Evolutionary conservation across 1,140 invertebrate genomes (phyloP), one percentile per base, ranked within the genome.

Genomic region (Zeugodacus cucurbitae): DNA sequence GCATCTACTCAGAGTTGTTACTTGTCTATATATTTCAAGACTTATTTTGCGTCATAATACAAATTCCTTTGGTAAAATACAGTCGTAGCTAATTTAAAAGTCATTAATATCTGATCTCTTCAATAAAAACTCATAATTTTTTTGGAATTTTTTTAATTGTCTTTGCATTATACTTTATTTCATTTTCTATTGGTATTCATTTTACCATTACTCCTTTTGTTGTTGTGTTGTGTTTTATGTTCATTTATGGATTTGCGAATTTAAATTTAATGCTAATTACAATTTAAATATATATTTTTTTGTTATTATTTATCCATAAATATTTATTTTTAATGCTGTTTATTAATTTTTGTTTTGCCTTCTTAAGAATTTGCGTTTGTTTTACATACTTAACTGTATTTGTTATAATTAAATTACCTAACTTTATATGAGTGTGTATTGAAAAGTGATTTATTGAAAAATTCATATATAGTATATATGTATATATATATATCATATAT

Each of bases 391-490:
- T 82, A 70, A 70, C 64, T 29, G 32, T 70, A 17, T 70, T 26
- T 70, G 2, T 70, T 70, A 22, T 10, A n/a, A 29, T 82, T 26
- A 82, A 48, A 48, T 82, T 82, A 48, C 41, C 34, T 82, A 41
- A 82, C 17, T n/a, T 82, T 26, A 82, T 82, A 82, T 48, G 37
- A 48, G 22, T 48, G 20, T 82, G 74, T 82, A 82, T 44, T 82
- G 74, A 44, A 82, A 82, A 82, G 74, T 82, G 74, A 82, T 82
- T 82, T 78, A 78, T 82, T 82, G 74, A 26, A 82, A 82, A 82
- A 54, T 37, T 74, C 20, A 74, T 74, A 37, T 82, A 34, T 64
- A n/a, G 3, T 4, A 8, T 54, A 54, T 54, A 54, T 54, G 17
- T 54, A 67, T 67, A 32, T 74, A 29, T 64, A 59, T n/a, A n/a